Evolutionary conservation across 2,797 vertebrate genomes (phyloP).

Genomic region (Enteromius viviparus): DNA sequence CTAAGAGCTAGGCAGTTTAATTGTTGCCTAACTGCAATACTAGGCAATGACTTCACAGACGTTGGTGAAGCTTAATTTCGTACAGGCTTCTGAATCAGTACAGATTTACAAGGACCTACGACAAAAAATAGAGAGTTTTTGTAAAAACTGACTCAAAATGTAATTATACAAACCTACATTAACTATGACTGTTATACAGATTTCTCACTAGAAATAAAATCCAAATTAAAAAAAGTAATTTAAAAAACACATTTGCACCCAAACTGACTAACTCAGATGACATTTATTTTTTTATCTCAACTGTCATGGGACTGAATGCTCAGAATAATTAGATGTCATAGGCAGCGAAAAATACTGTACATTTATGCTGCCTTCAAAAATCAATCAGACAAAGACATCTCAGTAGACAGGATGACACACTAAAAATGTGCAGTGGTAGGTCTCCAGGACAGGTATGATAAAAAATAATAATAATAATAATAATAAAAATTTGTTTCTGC

Average conservation of each 20-base stretch:
- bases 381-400: not conserved
- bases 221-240: not conserved
- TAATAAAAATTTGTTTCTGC: not conserved
- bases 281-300: not conserved
- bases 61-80: too few species aligned
- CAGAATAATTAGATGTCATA: not conserved
- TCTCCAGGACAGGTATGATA: not conserved
- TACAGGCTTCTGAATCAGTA: too few species aligned
- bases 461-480: too few species aligned
- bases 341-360: not conserved
- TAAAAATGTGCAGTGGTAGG: not conserved
- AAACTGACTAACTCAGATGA: not conserved
- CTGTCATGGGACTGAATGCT: not conserved
- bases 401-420: not conserved
- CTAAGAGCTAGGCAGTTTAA: too few species aligned
- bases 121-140: too few species aligned
- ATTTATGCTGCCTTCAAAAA: not conserved
- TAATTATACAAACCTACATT: not conserved
- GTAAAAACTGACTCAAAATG: too few species aligned
- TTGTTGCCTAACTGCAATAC: too few species aligned
- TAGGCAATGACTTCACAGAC: too few species aligned
- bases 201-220: not conserved
- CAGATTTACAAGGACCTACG: too few species aligned
- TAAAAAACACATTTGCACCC: not conserved
- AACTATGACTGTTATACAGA: not conserved